phyloP scores from a whole-genome alignment of 2,888 invertebrate genomes.

The Caenorhabditis sulstoni region DNA sequence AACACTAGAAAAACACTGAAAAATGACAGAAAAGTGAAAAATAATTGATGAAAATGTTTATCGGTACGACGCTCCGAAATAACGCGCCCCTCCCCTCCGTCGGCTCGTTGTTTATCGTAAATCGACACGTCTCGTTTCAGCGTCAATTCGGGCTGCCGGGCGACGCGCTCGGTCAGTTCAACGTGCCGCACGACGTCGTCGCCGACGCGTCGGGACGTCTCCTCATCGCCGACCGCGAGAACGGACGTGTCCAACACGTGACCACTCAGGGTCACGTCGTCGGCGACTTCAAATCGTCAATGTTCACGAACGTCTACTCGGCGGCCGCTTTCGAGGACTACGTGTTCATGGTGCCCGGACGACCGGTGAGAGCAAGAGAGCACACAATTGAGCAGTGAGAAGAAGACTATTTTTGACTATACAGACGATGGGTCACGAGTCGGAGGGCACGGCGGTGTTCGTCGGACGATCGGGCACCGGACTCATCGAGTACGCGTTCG shows the following conservation, averaged over 20 bases:
- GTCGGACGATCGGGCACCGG: slow-evolving; percentile 67
- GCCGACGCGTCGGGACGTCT: slow-evolving; percentile 81
- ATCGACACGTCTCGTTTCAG: no score
- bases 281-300: slow-evolving; percentile 59
- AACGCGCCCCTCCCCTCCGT: no score
- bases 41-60: no score
- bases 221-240: slow-evolving; percentile 83
- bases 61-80: no score
- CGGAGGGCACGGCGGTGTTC: slow-evolving; percentile 60
- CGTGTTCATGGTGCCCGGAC: slow-evolving; percentile 72
- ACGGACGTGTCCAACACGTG: slow-evolving; percentile 82
- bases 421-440: slow-evolving; percentile 43
- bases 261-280: slow-evolving; percentile 63
- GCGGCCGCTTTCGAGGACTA: slow-evolving; percentile 60
- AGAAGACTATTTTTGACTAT: no score
- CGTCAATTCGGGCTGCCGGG: slow-evolving; percentile 73
- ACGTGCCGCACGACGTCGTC: slow-evolving; percentile 82
- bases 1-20: no score
- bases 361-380: slow-evolving; percentile 52
- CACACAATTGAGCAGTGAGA: no score
- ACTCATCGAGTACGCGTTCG: slow-evolving; percentile 68
- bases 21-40: no score
- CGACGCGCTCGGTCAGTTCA: slow-evolving; percentile 77
- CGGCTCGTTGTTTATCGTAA: no score
- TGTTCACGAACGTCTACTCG: slow-evolving; percentile 71